Base-by-base conservation (phyloP, 2,888 invertebrate species). In the Xestia rhomboidea region DNA sequence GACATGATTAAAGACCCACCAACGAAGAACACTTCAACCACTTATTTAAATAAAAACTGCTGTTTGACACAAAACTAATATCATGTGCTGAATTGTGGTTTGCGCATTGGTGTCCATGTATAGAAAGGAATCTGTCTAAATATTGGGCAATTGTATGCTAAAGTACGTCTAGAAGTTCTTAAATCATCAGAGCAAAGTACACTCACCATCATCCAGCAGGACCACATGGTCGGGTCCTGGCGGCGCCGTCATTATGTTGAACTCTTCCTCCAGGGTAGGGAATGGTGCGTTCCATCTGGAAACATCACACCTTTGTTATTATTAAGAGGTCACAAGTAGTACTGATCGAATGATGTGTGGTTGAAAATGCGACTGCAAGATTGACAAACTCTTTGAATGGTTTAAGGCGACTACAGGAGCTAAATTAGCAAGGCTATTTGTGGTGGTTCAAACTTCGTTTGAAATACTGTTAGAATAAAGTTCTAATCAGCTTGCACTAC, bases 261-360 rank as follows among this genome's bases (percentile, higher is more conserved):
- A 99, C 96, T 99, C 99, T 93, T 99, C 99, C 93, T 99, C 99
- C 91, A 99, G 96, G 73, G 98, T 98, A 88, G 99, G 98, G 97
- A 99, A 99, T 73, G 98, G 98, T 73, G 98, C 97, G 93, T 98
- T 99, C 99, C 99, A 99, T 91, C 99, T 98, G 82, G 1, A 82
- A 82, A 34, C 34, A 64, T 30, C 44, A 34, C 21, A 64, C 0
- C 18, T 8, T 70, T 10, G 30, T 78, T 49, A 81, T 41, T 49
- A 77, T 69, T 24, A 15, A n/a, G 8, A 44, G 8, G 15, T 67
- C 5, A 24, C 11, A n/a, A 3, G 13, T 15, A 27, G 7, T n/a
- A 24, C 8, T 13, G 34, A 6, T 44, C 2, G 64, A 41, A 64
- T 77, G 63, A 44, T 5, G 38, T 2, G 21, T 30, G 30, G 21